Evolutionary conservation across 2,888 invertebrate species (phyloP).

Genomic region (Hypercompe scribonia): DNA sequence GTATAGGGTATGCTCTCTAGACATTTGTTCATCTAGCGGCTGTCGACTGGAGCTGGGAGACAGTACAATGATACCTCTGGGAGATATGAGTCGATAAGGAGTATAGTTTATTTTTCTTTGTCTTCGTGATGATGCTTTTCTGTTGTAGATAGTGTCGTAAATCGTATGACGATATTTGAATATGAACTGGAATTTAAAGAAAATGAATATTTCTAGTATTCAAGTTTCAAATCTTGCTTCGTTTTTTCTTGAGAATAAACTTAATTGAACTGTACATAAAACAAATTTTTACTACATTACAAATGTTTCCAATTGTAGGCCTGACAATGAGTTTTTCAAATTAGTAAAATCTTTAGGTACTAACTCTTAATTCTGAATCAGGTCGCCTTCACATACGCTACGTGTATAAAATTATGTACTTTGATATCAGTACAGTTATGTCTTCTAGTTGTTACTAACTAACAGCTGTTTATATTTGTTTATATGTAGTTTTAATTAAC

Average conservation of each 20-base stretch:
- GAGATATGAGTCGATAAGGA: neutral
- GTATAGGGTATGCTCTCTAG: too few species aligned
- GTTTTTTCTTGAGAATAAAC: neutral
- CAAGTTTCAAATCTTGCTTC: neutral
- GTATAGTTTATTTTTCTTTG: neutral
- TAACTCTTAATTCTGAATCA: neutral
- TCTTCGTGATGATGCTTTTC: neutral
- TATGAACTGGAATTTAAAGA: neutral
- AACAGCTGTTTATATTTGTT: constrained; percentile 37
- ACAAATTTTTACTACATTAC: neutral
- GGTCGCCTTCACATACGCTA: neutral
- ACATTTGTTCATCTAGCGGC: neutral
- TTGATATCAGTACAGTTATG: constrained; percentile 7
- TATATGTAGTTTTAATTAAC: constrained; percentile 47
- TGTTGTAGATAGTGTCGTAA: neutral
- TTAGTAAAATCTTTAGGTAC: neutral
- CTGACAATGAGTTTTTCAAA: neutral
- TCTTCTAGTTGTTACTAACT: constrained; percentile 28
- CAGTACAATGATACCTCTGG: neutral
- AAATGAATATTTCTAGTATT: neutral
- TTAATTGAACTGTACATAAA: neutral
- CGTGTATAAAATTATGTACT: neutral
- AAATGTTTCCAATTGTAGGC: neutral
- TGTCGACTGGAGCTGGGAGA: neutral
- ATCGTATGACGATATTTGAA: neutral